Evolutionary conservation across 2,888 invertebrate species (phyloP).

Genomic region (Opisthograptis luteolata): DNA sequence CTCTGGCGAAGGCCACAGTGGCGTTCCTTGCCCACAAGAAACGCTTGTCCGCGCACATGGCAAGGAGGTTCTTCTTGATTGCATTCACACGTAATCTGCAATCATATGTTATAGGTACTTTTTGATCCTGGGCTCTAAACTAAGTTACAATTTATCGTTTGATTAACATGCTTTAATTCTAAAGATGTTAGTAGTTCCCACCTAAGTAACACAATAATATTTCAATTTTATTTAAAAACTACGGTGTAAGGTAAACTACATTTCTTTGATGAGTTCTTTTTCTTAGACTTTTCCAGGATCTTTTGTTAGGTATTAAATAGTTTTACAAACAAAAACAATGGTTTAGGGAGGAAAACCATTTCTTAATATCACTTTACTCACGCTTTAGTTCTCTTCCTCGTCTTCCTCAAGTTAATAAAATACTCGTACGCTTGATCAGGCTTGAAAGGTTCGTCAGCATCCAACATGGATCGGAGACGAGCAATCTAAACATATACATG

Average conservation of each 20-base stretch:
- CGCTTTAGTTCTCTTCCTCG: slow-evolving; percentile 58
- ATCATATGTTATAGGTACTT: not conserved
- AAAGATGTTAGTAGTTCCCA: no score
- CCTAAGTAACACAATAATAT: no score
- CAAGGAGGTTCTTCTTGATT: slow-evolving; percentile 59
- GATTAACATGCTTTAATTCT: no score
- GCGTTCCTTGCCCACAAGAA: slow-evolving; percentile 74
- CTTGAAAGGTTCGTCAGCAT: slow-evolving; percentile 76
- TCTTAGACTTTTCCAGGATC: no score
- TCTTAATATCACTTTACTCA: slow-evolving; percentile 44
- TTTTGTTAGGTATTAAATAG: no score
- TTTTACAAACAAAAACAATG: no score
- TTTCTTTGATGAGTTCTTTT: no score
- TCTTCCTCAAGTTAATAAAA: slow-evolving; percentile 67
- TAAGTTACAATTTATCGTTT: no score
- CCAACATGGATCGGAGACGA: slow-evolving; percentile 67
- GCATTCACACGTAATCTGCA: slow-evolving; percentile 49
- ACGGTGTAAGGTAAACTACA: no score
- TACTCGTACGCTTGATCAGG: slow-evolving; percentile 78
- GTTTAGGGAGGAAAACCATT: no score
- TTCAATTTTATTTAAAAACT: no score
- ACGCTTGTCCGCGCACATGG: slow-evolving; percentile 61
- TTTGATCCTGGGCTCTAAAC: no score
- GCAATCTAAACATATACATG: slow-evolving; percentile 53
- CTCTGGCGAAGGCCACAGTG: slow-evolving; percentile 70